Evolutionary conservation across 2,797 vertebrate genomes (phyloP), one percentile per base, ranked within the genome.

Genomic region (Orientallactaga sibirica): DNA sequence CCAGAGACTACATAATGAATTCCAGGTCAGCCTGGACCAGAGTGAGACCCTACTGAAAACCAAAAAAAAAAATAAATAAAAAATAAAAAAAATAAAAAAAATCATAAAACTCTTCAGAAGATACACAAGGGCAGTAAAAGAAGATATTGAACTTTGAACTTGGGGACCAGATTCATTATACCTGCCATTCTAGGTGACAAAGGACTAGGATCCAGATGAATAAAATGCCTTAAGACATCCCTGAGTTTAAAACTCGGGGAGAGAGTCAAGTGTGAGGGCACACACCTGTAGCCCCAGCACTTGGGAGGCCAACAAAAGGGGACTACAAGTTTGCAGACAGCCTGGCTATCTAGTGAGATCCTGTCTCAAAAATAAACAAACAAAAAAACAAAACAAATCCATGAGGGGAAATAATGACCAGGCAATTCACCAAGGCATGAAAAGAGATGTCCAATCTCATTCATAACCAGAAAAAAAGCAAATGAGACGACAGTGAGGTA

Each of bases 331-430:
- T n/a, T 29, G 24, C 14, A 33, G 33, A 3, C 70, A 62, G 25
- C 84, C 33, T 43, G 37, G 10, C 84, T 86, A 52, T 25, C 43
- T 5, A 6, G 70, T 73, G 68, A 43, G 27, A 62, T 24, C 55
- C 55, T 81, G 33, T 41, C 52, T 41, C 83, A 74, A 41, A 41
- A 41, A 85, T 15, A 15, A 64, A 86, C 43, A 48, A 19, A 70
- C 55, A 25, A 85, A 74, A 74, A 27, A 48, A 48, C 52, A 66
- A 84, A 41, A 84, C 22, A 25, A 84, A 25, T 2, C 67, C 15
- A 18, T 0, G 4, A 25, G 27, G 33, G n/a, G 8, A 52, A 19
- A n/a, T 2, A 20, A 24, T 1, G 78, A 20, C 7, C 3, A 0
- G 78, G 25, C 22, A 27, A 3, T 41, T 61, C 88, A 52, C 77